These are phyloP conservation scores for Nyctereutes procyonoides DNA, from an alignment of 2,113 vertebrate genomes.

Conservation along the genomic window DNA sequence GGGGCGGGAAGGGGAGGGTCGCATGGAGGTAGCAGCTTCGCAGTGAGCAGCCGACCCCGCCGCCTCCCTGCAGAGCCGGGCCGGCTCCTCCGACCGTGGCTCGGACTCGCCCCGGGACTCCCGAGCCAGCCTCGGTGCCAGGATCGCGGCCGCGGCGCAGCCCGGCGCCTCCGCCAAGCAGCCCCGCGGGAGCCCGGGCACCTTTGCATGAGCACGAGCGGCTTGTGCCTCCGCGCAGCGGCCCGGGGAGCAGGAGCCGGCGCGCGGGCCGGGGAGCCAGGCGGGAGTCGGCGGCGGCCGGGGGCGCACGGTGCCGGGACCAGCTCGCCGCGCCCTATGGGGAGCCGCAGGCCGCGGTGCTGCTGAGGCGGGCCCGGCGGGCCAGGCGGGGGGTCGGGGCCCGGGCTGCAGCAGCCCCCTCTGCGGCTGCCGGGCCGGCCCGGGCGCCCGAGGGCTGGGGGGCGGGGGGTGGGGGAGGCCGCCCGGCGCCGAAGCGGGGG, in stretches of 20 bases:
- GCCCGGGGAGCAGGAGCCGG: slow-evolving; percentile 51
- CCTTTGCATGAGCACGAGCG: slow-evolving; percentile 78
- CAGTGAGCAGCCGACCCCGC: slow-evolving; percentile 55
- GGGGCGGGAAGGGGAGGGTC: slow-evolving; percentile 79
- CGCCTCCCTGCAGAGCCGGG: slow-evolving; percentile 61
- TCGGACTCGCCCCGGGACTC: slow-evolving; percentile 58
- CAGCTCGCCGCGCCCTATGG: slow-evolving; percentile 79
- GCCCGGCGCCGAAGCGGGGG: slow-evolving; percentile 55
- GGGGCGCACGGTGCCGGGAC: slow-evolving; percentile 79
- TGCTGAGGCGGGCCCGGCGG: slow-evolving; percentile 71
- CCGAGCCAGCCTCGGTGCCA: neutral
- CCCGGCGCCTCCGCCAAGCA: neutral
- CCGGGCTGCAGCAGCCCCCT: slow-evolving; percentile 74
- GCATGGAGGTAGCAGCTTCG: slow-evolving; percentile 59
- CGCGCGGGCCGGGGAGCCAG: slow-evolving; percentile 36
- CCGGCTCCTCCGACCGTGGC: slow-evolving; percentile 46
- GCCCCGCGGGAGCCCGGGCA: slow-evolving; percentile 27
- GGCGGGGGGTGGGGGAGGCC: slow-evolving; percentile 72
- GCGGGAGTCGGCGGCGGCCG: slow-evolving; percentile 41
- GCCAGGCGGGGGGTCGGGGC: slow-evolving; percentile 69
- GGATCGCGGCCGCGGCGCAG: slow-evolving; percentile 22
- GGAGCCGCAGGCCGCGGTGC: slow-evolving; percentile 71
- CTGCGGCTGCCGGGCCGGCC: slow-evolving; percentile 74
- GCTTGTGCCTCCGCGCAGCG: slow-evolving; percentile 33
- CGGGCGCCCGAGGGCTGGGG: slow-evolving; percentile 71